Percentiles rank a stretch among this genome's conserved stretches.
Conservation (phyloP, 1,140 invertebrate species). For the Hycleus phaleratus region DNA sequence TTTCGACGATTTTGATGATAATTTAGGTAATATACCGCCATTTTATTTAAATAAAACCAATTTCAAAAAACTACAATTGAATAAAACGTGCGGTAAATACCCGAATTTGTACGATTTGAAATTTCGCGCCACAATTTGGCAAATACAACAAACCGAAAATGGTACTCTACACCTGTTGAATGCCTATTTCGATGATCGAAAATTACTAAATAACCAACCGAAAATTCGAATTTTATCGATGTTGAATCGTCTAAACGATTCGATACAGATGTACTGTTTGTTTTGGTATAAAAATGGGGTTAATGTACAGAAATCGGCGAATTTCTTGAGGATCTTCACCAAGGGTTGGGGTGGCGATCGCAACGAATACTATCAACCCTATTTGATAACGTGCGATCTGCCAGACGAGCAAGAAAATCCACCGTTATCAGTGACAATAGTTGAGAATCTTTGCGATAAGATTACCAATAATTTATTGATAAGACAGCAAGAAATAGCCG, state of each 20-base stretch:
- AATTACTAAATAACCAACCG: slow-evolving; percentile 51
- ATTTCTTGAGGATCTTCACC: slow-evolving; percentile 81
- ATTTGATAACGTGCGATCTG: slow-evolving; percentile 77
- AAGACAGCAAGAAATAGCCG: slow-evolving; percentile 61
- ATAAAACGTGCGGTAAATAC: slow-evolving; percentile 65
- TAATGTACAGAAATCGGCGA: slow-evolving; percentile 68
- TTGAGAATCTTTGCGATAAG: slow-evolving; percentile 72
- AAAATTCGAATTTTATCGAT: slow-evolving; percentile 76
- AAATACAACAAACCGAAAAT: slow-evolving; percentile 65
- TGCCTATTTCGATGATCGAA: slow-evolving; percentile 74
- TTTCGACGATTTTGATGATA: slow-evolving; percentile 48
- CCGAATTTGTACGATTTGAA: slow-evolving; percentile 78
- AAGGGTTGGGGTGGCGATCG: slow-evolving; percentile 87
- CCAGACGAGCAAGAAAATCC: slow-evolving; percentile 51
- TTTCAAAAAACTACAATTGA: slow-evolving; percentile 59
- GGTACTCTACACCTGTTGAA: slow-evolving; percentile 81
- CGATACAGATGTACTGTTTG: slow-evolving; percentile 71
- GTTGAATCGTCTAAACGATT: slow-evolving; percentile 70
- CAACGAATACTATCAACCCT: slow-evolving; percentile 80
- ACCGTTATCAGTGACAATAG: slow-evolving; percentile 68
- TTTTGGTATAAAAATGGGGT: slow-evolving; percentile 78
- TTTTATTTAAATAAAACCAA: slow-evolving; percentile 48
- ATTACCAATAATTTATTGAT: slow-evolving; percentile 77
- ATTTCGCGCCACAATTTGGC: slow-evolving; percentile 87
- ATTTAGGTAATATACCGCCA: slow-evolving; percentile 49